Evolutionary conservation across 2,888 invertebrate species (phyloP).

Genomic region (Drosophila merina): DNA sequence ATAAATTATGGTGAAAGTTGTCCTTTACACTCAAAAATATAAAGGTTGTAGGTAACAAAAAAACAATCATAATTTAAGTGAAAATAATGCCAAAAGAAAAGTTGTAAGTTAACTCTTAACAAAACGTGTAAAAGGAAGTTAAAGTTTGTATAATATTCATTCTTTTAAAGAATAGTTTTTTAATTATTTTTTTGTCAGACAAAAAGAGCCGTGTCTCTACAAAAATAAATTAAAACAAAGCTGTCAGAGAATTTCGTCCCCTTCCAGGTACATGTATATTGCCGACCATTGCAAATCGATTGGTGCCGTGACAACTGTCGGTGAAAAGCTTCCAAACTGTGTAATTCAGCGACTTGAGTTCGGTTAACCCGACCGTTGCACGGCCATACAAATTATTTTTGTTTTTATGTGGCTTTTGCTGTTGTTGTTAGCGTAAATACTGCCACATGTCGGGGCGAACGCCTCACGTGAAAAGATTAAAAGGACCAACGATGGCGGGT

Average conservation of each 20-base stretch:
- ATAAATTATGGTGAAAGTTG: background rate
- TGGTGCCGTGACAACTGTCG: constrained; percentile 40
- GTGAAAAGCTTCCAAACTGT: constrained; percentile 19
- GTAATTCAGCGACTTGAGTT: constrained; percentile 38
- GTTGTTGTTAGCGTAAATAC: background rate
- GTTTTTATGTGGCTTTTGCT: constrained; percentile 9
- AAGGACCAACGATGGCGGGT: background rate
- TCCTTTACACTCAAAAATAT: background rate
- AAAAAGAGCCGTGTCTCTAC: background rate
- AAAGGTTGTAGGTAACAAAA: background rate
- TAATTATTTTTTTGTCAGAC: background rate
- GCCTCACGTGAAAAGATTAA: background rate
- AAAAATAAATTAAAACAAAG: constrained; percentile 1
- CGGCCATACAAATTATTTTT: constrained; percentile 20
- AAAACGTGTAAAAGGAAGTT: background rate
- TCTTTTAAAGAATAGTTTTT: background rate
- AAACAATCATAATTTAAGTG: too few species aligned
- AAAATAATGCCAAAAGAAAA: too few species aligned
- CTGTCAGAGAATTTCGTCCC: background rate
- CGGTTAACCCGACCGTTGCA: constrained; percentile 38
- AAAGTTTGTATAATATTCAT: background rate
- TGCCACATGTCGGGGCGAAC: background rate
- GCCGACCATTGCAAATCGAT: constrained; percentile 37
- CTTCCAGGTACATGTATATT: constrained; percentile 3
- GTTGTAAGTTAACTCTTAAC: too few species aligned